Evolutionary conservation across 2,888 invertebrate species (phyloP).

Genomic region (Salticus scenicus): DNA sequence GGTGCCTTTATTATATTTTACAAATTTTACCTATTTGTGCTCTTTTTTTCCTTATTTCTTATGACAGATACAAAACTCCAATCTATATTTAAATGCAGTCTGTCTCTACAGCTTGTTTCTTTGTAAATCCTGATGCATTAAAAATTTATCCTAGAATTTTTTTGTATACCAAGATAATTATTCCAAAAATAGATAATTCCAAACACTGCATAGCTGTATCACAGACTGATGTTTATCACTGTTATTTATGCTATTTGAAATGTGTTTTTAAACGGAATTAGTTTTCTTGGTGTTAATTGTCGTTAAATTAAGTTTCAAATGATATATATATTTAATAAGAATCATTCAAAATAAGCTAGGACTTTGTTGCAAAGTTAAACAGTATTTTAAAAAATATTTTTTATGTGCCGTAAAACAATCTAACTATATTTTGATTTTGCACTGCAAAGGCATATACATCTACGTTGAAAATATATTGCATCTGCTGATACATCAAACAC

Average conservation of each 20-base stretch:
- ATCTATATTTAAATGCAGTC: neutral
- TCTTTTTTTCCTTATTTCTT: conserved; percentile 13
- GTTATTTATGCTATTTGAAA: too few relatives aligned
- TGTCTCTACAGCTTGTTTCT: neutral
- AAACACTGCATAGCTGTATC: neutral
- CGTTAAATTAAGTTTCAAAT: too few relatives aligned
- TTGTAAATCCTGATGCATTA: neutral
- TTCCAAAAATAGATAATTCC: neutral
- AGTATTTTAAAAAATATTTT: too few relatives aligned
- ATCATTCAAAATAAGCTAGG: too few relatives aligned
- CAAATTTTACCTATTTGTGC: conserved; percentile 49
- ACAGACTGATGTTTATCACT: neutral
- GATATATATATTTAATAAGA: too few relatives aligned
- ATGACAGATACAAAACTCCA: neutral
- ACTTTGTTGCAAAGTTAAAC: too few relatives aligned
- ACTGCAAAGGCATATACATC: too few relatives aligned
- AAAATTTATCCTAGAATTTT: neutral
- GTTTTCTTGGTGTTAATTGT: too few relatives aligned
- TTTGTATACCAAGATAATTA: neutral
- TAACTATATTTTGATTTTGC: too few relatives aligned
- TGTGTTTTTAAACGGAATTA: too few relatives aligned
- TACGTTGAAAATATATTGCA: too few relatives aligned
- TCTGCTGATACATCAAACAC: neutral
- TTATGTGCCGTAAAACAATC: too few relatives aligned
- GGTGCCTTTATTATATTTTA: conserved; percentile 42